Conservation (phyloP, 2,113 vertebrate species). For the Nyctibius bracteatus region DNA sequence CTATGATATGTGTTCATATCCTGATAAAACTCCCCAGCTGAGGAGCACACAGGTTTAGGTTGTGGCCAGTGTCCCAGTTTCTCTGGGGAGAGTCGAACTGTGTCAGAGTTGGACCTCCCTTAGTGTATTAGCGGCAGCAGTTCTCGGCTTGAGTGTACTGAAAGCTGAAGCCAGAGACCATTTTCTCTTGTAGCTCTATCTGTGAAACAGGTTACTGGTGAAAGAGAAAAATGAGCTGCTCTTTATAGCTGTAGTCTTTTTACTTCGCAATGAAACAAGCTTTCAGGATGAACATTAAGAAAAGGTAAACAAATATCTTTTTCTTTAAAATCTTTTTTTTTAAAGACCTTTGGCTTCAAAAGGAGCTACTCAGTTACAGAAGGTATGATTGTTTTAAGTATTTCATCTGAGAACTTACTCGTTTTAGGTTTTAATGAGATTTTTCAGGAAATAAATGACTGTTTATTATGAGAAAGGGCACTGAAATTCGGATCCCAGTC, state of each 20-base stretch:
- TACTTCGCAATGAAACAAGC: not conserved
- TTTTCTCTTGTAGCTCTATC: not conserved
- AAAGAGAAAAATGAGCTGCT: not conserved
- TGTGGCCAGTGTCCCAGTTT: not conserved
- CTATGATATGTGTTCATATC: not conserved
- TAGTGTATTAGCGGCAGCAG: accelerated
- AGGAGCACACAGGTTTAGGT: not conserved
- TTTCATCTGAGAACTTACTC: not conserved
- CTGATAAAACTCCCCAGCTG: not conserved
- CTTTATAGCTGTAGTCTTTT: not conserved
- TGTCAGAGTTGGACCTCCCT: not conserved
- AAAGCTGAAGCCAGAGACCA: not conserved
- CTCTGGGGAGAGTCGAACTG: not conserved
- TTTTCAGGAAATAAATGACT: not conserved
- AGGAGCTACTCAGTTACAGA: not conserved
- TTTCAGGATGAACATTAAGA: not conserved
- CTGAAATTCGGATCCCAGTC: not conserved
- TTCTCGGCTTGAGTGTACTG: not conserved
- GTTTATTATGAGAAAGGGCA: not conserved
- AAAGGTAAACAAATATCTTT: not conserved
- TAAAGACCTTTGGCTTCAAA: not conserved
- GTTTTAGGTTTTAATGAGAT: not conserved
- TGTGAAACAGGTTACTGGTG: not conserved
- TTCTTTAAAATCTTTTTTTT: not conserved
- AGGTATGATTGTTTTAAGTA: not conserved